Evolutionary conservation across 2,797 vertebrate genomes (phyloP).

Genomic region (Galagoides demidoff): DNA sequence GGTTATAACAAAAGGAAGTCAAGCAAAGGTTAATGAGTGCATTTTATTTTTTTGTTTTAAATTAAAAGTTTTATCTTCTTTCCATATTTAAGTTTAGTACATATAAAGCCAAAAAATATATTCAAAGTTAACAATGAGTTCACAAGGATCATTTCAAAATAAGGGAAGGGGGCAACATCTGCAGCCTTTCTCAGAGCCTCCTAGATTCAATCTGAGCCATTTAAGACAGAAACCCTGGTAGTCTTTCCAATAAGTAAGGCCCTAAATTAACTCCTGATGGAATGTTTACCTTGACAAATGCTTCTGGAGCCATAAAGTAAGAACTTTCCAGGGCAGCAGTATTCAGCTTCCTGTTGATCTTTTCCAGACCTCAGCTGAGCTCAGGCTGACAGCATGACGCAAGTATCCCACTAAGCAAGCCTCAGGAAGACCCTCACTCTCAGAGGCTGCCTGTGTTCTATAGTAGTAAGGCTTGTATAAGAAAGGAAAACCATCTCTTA

Average conservation of each 20-base stretch:
- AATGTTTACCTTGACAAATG: not conserved
- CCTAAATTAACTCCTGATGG: not conserved
- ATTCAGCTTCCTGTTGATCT: conserved; percentile 34
- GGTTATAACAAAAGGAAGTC: not conserved
- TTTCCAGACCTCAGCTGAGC: conserved; percentile 55
- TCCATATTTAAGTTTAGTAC: not conserved
- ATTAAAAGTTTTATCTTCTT: not conserved
- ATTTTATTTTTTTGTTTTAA: not conserved
- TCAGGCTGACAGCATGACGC: not conserved
- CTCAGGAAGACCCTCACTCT: conserved; percentile 43
- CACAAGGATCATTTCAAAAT: not conserved
- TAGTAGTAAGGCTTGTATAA: conserved; percentile 15
- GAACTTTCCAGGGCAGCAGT: not conserved
- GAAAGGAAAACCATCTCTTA: not conserved
- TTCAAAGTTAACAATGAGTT: not conserved
- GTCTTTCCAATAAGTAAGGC: not conserved
- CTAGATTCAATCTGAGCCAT: not conserved
- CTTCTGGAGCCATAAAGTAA: conserved; percentile 5
- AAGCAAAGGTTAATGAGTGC: not conserved
- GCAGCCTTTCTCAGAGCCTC: not conserved
- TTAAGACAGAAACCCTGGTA: not conserved
- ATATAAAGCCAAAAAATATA: not conserved
- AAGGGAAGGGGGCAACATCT: not conserved
- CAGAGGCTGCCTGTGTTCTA: not conserved
- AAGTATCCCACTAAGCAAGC: conserved; percentile 33